phyloP scores from a whole-genome alignment of 2,888 invertebrate species.

The Stenurella melanura region DNA sequence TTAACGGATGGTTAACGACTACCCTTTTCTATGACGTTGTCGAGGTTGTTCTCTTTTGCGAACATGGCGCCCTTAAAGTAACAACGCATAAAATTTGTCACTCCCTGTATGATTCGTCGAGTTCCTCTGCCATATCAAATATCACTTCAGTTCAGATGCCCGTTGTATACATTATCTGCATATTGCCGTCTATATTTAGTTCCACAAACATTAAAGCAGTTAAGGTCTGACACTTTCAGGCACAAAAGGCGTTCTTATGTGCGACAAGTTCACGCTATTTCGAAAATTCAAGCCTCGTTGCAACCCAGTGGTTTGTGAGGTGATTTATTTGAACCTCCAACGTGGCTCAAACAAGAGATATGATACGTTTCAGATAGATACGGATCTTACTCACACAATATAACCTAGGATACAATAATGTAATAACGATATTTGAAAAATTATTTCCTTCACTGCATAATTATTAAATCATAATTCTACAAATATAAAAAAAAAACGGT shows the following conservation, averaged over 20 bases:
- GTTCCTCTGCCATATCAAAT: slow-evolving; percentile 9
- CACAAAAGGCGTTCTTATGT: slow-evolving; percentile 48
- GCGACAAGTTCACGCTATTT: slow-evolving; percentile 42
- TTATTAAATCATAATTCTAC: too few relatives aligned
- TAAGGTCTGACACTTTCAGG: slow-evolving; percentile 44
- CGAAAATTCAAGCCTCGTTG: slow-evolving; percentile 47
- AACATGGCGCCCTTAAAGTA: too few relatives aligned
- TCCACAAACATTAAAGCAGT: slow-evolving; percentile 41
- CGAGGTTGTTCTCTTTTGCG: too few relatives aligned
- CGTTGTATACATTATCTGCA: slow-evolving; percentile 41
- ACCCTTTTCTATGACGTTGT: too few relatives aligned
- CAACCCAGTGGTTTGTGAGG: slow-evolving; percentile 40
- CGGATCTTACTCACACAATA: background rate
- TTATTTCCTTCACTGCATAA: too few relatives aligned
- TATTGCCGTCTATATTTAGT: slow-evolving; percentile 49
- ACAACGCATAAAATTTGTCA: background rate
- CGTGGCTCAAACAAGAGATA: slow-evolving; percentile 3
- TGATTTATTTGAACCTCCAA: slow-evolving; percentile 49
- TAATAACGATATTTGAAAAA: too few relatives aligned
- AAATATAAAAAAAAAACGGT: too few relatives aligned
- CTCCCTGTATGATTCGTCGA: background rate
- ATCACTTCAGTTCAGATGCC: slow-evolving; percentile 27
- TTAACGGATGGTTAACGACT: too few relatives aligned
- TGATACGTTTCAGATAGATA: background rate
- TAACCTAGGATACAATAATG: too few relatives aligned